Percentiles rank a stretch among this genome's conserved stretches.
Conservation (phyloP, 2,113 vertebrate genomes). For the Malurus melanocephalus region DNA sequence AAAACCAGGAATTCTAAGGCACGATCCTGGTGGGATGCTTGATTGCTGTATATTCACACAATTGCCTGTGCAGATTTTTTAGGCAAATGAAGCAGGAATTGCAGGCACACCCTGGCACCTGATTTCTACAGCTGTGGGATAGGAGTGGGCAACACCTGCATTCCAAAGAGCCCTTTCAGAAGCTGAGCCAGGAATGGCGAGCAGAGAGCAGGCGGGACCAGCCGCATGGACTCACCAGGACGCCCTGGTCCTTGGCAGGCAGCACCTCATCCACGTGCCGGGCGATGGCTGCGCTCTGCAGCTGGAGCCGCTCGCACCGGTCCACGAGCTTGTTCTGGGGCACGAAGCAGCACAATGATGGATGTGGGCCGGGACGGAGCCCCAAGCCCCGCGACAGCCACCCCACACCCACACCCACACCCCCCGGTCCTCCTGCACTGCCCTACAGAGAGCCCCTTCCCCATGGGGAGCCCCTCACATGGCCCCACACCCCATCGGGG, state of each 20-base stretch:
- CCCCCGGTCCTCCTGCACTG: fast-evolving
- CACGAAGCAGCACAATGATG: fast-evolving
- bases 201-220: not conserved
- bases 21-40: not conserved
- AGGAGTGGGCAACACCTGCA: not conserved
- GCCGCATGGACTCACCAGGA: constrained; percentile 74
- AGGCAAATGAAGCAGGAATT: not conserved
- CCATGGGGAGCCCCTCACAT: not conserved
- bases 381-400: not conserved
- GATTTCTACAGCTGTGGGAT: not conserved
- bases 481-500: not conserved
- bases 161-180: fast-evolving
- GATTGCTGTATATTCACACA: not conserved
- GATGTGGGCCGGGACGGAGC: fast-evolving
- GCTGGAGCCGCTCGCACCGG: constrained; percentile 88
- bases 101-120: not conserved
- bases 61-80: not conserved
- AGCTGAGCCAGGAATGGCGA: fast-evolving
- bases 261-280: constrained; percentile 81
- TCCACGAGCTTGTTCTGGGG: constrained; percentile 88
- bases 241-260: constrained; percentile 77
- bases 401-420: not conserved
- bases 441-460: not conserved
- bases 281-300: constrained; percentile 82
- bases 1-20: not conserved